Evolutionary conservation across 1,140 invertebrate genomes (phyloP).

Genomic region (Drosophila baimaii): DNA sequence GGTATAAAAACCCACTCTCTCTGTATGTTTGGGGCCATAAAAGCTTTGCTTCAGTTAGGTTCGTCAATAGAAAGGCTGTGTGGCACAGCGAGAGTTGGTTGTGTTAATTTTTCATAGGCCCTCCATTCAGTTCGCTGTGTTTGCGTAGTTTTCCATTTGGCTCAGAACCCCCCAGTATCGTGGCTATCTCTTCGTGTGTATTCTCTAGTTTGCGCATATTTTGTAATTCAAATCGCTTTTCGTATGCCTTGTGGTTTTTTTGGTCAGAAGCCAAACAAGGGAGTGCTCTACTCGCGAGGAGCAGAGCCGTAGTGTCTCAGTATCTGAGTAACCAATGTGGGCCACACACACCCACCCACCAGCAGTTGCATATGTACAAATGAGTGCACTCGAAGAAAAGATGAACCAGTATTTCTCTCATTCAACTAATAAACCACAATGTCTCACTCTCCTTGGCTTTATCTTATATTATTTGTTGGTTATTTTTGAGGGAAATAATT

Average conservation of each 20-base stretch:
- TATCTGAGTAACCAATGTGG: constrained; percentile 59
- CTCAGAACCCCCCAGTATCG: constrained; percentile 17
- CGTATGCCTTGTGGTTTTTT: constrained; percentile 72
- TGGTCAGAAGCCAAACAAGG: constrained; percentile 78
- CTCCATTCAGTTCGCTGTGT: constrained; percentile 38
- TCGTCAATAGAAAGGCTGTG: constrained; percentile 25
- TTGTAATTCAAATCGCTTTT: constrained; percentile 74
- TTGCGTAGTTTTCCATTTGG: constrained; percentile 43
- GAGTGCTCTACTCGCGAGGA: constrained; percentile 41
- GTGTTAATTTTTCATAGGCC: constrained; percentile 42
- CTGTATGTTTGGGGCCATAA: constrained; percentile 26
- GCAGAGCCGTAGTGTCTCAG: constrained; percentile 27
- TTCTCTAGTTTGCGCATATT: constrained; percentile 51
- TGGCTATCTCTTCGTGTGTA: constrained; percentile 40
- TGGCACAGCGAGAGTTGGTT: constrained; percentile 19
- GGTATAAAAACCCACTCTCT: background rate
- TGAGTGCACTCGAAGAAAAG: constrained; percentile 4
- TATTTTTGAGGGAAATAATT: background rate
- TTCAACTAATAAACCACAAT: background rate
- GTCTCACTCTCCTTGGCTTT: background rate
- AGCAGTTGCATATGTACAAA: background rate
- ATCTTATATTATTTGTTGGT: background rate
- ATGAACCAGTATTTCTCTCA: background rate
- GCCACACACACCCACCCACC: constrained; percentile 47
- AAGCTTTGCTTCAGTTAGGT: constrained; percentile 39